Base-by-base conservation (phyloP, 1,140 invertebrate species). In the Galendromus occidentalis region DNA sequence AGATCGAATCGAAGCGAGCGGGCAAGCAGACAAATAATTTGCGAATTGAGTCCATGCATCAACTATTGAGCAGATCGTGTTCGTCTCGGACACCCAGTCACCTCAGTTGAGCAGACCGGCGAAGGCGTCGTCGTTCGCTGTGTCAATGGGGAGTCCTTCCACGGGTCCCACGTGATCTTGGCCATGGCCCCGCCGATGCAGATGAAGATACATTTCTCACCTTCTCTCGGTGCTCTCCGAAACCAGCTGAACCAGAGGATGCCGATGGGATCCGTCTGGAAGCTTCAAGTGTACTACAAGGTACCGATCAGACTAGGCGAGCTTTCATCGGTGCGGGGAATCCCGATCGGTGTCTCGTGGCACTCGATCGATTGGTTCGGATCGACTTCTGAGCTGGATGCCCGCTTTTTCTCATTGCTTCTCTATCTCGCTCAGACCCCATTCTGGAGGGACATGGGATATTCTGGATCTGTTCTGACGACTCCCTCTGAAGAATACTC, bases 161-260 rank as follows among this genome's bases (percentile, higher is more conserved):
- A 75, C 73, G 72, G 68, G 18, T 69, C 68, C 22, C 70, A 75
- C 68, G 68, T 77, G 0, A 76, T 78, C 30, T 64, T 74, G 28
- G 75, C 75, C 1, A 68, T 71, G 0, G 72, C 76, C 4, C 69
- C 73, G n/a, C 64, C 72, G 0, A 42, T 77, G n/a, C 75, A 75
- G 66, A 69, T 72, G 29, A 74, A 74, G 64, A 75, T 78, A n/a
- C 71, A 70, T 20, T 77, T 71, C 66, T 69, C 68, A n/a, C 76
- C 76, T 0, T 44, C 71, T 29, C 66, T 78, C 7, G 73, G 75
- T 0, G 59, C 71, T 29, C 63, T 70, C 1, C 69, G 73, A 7
- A 72, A 71, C 59, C 75, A 77, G 68, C 68, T 78, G 7, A 71
- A 72, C 12, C 75, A 76, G 69, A 67, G 76, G 33, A 68, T 73